Base-by-base conservation (phyloP, 1,140 invertebrate species). In the Drosophila pseudoananassae region DNA sequence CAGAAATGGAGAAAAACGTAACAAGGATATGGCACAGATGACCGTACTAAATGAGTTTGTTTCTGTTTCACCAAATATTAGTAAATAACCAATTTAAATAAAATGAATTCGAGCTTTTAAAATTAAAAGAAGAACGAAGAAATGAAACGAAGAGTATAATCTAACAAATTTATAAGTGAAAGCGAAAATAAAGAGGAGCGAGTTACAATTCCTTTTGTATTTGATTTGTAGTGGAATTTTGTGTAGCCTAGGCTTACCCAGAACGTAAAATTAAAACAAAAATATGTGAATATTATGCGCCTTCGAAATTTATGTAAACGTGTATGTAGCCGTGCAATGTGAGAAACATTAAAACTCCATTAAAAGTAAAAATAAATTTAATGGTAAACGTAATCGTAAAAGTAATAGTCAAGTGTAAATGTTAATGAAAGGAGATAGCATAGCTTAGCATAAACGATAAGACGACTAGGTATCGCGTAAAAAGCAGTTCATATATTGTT, bases 231-330 rank as follows among this genome's bases (percentile, higher is more conserved):
- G 73, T 55, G 40, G 66, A 78, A 63, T 60, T 58, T 61, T 65
- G 59, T 78, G 71, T 83, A 87, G 69, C 54, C 69, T 84, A 85
- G 77, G 77, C 36, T 75, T 82, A 82, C 69, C 55, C 51, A 64
- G 52, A 78, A 85, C 60, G 57, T 45, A 79, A 76, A 81, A 52
- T 55, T 51, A 61, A 59, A 63, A 66, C 27, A 49, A 72, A 75
- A 78, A 66, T 90, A 81, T 91, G 90, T 91, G 87, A 90, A 90
- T 90, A 91, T 80, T 84, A 91, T 90, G 90, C 90, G 90, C 90
- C 88, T 91, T 91, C 76, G 90, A 83, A 76, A 65, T 80, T 74
- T 61, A 82, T 83, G 79, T 74, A 77, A 70, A 70, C 63, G 51
- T 78, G 70, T 78, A 54, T 79, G 61, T 78, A 78, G 75, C 68